These are phyloP conservation scores for Puntigrus tetrazona DNA, from an alignment of 2,113 vertebrate species.

Conservation along the genomic window DNA sequence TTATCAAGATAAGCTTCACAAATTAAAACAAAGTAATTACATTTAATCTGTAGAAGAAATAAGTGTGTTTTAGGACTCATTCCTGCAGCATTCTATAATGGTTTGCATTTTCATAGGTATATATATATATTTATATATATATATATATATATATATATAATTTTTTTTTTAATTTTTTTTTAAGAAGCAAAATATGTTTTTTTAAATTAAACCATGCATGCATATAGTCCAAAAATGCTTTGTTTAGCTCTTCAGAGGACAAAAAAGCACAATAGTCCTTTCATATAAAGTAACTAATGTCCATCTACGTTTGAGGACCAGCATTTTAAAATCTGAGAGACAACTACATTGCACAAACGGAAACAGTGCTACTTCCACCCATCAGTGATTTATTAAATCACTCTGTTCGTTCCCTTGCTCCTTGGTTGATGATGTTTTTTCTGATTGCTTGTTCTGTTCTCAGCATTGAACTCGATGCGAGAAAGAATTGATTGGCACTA, in stretches of 20 bases:
- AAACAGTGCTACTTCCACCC: background rate
- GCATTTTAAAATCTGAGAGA: background rate
- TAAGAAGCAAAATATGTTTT: no score
- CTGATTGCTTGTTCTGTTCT: constrained; percentile 12
- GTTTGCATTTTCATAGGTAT: no score
- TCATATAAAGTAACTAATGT: background rate
- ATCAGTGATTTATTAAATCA: constrained; percentile 25
- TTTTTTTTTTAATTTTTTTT: no score
- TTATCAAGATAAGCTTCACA: no score
- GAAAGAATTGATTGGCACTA: constrained; percentile 28
- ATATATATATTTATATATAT: no score
- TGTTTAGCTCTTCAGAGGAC: no score
- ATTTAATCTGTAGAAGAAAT: no score
- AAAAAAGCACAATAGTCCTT: background rate
- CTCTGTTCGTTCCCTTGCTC: background rate
- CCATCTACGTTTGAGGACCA: background rate
- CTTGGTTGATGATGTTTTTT: constrained; percentile 15
- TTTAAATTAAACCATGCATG: background rate
- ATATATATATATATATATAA: no score
- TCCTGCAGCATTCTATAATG: no score
- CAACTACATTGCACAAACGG: background rate
- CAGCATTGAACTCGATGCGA: background rate
- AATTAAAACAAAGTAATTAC: no score
- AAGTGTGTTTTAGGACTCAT: no score
- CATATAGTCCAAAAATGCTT: background rate